Conservation (phyloP, 2,888 invertebrate species). For the Drosophila mettleri region DNA sequence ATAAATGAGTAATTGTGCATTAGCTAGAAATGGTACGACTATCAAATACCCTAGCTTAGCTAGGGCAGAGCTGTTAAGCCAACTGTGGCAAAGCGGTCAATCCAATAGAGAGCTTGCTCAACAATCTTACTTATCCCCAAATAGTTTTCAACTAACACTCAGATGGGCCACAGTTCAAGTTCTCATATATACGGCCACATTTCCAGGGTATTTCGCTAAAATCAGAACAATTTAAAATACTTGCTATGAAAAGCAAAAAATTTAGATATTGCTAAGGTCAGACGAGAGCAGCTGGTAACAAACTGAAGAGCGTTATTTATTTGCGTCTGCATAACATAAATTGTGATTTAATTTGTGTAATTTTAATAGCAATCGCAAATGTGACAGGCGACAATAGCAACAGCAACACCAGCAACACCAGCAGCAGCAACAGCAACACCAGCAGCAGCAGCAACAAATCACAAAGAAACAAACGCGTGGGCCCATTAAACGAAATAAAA, state of each 20-base stretch:
- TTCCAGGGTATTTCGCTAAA: neutral
- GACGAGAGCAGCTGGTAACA: constrained; percentile 5
- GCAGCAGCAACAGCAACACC: too few species aligned
- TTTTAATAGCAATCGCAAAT: constrained; percentile 48
- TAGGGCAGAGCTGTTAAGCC: too few species aligned
- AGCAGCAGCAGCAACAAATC: neutral
- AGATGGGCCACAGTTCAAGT: too few species aligned
- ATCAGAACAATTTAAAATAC: neutral
- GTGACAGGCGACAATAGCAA: constrained; percentile 18
- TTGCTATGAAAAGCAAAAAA: constrained; percentile 11
- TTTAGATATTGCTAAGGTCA: neutral
- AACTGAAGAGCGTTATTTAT: constrained; percentile 23
- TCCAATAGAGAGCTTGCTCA: too few species aligned
- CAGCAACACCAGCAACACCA: neutral
- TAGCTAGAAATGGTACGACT: neutral
- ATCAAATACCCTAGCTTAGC: neutral
- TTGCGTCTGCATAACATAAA: constrained; percentile 24
- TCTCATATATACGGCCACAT: too few species aligned
- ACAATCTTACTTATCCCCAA: neutral
- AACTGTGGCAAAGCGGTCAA: too few species aligned
- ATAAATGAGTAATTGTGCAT: neutral
- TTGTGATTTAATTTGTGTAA: constrained; percentile 61
- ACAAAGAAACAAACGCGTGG: neutral
- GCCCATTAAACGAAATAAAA: constrained; percentile 2
- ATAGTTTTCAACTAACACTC: neutral